phyloP scores from a whole-genome alignment of 1,140 invertebrate species.

The Drosophila serrata region DNA sequence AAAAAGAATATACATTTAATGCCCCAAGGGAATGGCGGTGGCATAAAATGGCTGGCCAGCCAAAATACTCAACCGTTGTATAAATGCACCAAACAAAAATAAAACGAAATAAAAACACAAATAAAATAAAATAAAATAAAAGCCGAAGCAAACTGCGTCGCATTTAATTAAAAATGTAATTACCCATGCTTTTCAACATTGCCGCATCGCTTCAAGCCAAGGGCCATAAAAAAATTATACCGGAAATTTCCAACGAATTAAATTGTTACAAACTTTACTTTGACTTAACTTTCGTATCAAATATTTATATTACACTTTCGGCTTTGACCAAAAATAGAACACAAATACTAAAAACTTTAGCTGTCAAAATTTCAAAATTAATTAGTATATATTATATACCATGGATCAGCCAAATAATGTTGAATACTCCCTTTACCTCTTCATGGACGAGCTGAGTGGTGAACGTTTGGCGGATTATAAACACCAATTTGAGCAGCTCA shows the following conservation, averaged over 20 bases:
- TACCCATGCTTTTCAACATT: constrained; percentile 32
- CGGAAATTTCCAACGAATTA: constrained; percentile 19
- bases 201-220: constrained; percentile 29
- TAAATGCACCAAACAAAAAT: constrained; percentile 35
- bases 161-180: constrained; percentile 57
- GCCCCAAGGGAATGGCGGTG: constrained; percentile 11
- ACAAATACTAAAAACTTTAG: background rate
- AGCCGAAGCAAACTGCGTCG: constrained; percentile 35
- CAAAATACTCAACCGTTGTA: constrained; percentile 36
- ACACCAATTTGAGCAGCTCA: constrained; percentile 6
- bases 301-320: background rate
- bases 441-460: constrained; percentile 12
- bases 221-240: constrained; percentile 23
- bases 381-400: background rate
- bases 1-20: constrained; percentile 28
- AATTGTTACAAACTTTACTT: constrained; percentile 18
- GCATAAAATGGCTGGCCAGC: constrained; percentile 35
- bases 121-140: constrained; percentile 47
- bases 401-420: background rate
- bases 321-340: background rate
- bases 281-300: background rate
- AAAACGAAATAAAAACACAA: constrained; percentile 37
- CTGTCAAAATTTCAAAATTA: background rate
- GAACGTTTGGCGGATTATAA: constrained; percentile 18
- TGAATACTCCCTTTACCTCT: constrained; percentile 1